Percentiles rank a stretch among this genome's conserved stretches.
These are phyloP conservation scores for Temnothorax rugatulus DNA, from an alignment of 2,888 invertebrate species.

Conservation along the genomic window DNA sequence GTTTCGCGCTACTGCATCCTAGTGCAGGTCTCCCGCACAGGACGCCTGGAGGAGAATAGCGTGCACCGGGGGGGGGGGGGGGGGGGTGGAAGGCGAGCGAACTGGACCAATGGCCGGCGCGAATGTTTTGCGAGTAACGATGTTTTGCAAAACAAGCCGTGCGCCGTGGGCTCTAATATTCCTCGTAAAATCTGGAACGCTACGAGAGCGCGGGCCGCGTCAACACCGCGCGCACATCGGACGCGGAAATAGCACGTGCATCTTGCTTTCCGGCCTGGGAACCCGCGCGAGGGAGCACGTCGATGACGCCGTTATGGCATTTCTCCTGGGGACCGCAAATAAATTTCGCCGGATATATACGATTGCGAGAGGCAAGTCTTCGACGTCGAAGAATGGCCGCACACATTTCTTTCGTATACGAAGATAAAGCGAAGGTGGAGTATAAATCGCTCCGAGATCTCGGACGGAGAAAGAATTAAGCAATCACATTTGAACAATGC, in stretches of 20 bases:
- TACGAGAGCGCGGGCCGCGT: constrained; percentile 56
- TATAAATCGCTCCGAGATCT: neutral
- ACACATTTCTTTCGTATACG: neutral
- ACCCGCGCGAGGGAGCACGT: constrained; percentile 60
- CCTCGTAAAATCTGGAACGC: constrained; percentile 65
- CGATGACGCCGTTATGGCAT: constrained; percentile 47
- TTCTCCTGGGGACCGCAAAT: constrained; percentile 56
- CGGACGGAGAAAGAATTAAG: no score
- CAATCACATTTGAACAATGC: no score
- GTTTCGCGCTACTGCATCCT: constrained; percentile 18
- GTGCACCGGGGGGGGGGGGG: neutral
- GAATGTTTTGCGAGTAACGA: constrained; percentile 66
- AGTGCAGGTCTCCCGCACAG: constrained; percentile 13
- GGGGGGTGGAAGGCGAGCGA: neutral
- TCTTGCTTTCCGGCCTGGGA: constrained; percentile 69
- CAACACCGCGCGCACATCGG: constrained; percentile 70
- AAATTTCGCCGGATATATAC: constrained; percentile 57
- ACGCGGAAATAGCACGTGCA: constrained; percentile 74
- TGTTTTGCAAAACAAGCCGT: constrained; percentile 71
- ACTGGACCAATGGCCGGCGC: constrained; percentile 59
- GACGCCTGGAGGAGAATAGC: constrained; percentile 57
- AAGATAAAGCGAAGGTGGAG: neutral
- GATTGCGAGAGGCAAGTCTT: neutral
- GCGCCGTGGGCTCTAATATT: constrained; percentile 69
- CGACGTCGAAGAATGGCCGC: neutral